These are phyloP conservation scores for Galerucella nymphaeae DNA, from an alignment of 2,888 invertebrate species.

Conservation along the genomic window DNA sequence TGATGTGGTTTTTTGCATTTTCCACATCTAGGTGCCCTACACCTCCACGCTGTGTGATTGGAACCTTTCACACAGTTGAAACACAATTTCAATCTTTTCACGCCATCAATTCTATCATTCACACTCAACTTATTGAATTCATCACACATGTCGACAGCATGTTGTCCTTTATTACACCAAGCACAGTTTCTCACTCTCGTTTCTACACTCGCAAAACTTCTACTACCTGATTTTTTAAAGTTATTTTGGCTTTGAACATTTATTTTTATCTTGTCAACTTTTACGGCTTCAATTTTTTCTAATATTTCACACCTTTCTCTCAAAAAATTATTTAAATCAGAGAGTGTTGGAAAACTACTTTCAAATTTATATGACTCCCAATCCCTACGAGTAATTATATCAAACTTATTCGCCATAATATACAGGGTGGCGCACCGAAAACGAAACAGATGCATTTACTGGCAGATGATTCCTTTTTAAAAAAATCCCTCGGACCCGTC, in stretches of 20 bases:
- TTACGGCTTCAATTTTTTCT: too few relatives aligned
- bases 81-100: not conserved
- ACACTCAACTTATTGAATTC: too few relatives aligned
- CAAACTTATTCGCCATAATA: not conserved
- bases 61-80: constrained; percentile 1
- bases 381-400: too few relatives aligned
- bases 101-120: not conserved
- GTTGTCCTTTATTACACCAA: not conserved
- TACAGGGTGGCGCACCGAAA: too few relatives aligned
- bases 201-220: not conserved
- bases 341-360: not conserved
- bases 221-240: too few relatives aligned
- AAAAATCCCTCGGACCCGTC: too few relatives aligned
- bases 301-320: not conserved
- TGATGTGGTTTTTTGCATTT: constrained; percentile 1
- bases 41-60: not conserved
- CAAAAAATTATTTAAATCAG: not conserved
- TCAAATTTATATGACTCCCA: too few relatives aligned
- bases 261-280: too few relatives aligned
- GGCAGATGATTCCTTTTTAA: too few relatives aligned
- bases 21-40: not conserved
- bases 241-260: too few relatives aligned
- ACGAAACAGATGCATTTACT: too few relatives aligned
- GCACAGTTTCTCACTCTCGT: not conserved
- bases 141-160: too few relatives aligned